Conservation (phyloP, 1,140 invertebrate genomes). For the Hypsibius dujardini region DNA sequence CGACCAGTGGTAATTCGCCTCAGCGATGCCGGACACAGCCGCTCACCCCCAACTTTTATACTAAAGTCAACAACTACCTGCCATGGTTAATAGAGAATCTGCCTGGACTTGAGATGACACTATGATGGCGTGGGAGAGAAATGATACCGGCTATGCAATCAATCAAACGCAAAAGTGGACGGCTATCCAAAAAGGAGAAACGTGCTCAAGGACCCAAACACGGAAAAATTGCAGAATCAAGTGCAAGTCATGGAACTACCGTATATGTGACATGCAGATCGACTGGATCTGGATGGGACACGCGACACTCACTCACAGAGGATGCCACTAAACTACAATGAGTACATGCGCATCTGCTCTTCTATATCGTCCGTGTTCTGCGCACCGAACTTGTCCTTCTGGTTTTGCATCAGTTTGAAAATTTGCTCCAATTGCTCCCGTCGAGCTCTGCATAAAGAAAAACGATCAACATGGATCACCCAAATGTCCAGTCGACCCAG, state of each 20-base stretch:
- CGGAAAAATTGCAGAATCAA: too few relatives aligned
- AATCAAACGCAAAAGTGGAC: too few relatives aligned
- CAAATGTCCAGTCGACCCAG: not conserved
- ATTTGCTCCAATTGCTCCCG: not conserved
- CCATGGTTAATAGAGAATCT: slow-evolving; percentile 2
- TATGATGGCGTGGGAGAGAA: too few relatives aligned
- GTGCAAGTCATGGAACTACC: too few relatives aligned
- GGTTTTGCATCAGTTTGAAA: not conserved
- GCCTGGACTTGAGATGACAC: not conserved
- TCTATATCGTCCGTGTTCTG: not conserved
- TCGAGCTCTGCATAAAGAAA: slow-evolving; percentile 4
- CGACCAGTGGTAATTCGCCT: not conserved
- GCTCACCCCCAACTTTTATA: slow-evolving; percentile 5
- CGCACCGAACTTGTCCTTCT: not conserved
- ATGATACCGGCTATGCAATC: too few relatives aligned
- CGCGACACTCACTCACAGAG: too few relatives aligned
- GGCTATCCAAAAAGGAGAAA: too few relatives aligned
- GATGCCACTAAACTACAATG: not conserved
- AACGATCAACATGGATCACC: not conserved
- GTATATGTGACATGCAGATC: too few relatives aligned
- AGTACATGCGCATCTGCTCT: slow-evolving; percentile 1
- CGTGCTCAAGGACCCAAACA: too few relatives aligned
- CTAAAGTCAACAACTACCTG: not conserved
- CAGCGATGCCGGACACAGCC: not conserved
- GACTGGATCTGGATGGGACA: too few relatives aligned